Conservation (phyloP, 2,888 invertebrate species). For the Leptopilina drosophilae region DNA sequence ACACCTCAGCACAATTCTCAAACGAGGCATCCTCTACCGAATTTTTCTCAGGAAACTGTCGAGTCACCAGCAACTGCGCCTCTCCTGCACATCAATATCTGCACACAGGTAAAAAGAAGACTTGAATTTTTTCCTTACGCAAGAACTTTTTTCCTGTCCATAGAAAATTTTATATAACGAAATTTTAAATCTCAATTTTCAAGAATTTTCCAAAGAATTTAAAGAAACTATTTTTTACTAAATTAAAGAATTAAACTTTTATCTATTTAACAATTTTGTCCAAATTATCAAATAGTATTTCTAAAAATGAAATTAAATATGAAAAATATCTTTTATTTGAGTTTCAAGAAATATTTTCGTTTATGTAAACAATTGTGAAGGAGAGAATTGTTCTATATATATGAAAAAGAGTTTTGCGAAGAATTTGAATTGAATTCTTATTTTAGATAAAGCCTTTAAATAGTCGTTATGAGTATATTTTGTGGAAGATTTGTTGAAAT, state of each 20-base stretch:
- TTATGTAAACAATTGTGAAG: too few relatives aligned
- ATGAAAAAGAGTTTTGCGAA: too few relatives aligned
- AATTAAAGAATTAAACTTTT: neutral
- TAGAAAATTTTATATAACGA: too few relatives aligned
- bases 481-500: neutral
- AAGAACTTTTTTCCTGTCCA: neutral
- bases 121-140: neutral
- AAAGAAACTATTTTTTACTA: too few relatives aligned
- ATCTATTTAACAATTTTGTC: neutral
- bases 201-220: too few relatives aligned
- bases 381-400: too few relatives aligned
- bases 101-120: slow-evolving; percentile 75
- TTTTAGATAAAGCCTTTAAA: neutral
- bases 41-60: slow-evolving; percentile 70
- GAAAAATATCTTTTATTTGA: too few relatives aligned
- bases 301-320: too few relatives aligned
- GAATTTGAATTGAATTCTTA: neutral
- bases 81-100: slow-evolving; percentile 79
- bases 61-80: slow-evolving; percentile 77
- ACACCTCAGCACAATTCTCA: slow-evolving; percentile 71
- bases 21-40: slow-evolving; percentile 68
- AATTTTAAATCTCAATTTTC: too few relatives aligned
- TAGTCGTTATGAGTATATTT: neutral
- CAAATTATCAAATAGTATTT: too few relatives aligned
- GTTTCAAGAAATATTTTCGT: too few relatives aligned